Conservation (phyloP, 1,140 invertebrate species). For the Campodea augens region DNA sequence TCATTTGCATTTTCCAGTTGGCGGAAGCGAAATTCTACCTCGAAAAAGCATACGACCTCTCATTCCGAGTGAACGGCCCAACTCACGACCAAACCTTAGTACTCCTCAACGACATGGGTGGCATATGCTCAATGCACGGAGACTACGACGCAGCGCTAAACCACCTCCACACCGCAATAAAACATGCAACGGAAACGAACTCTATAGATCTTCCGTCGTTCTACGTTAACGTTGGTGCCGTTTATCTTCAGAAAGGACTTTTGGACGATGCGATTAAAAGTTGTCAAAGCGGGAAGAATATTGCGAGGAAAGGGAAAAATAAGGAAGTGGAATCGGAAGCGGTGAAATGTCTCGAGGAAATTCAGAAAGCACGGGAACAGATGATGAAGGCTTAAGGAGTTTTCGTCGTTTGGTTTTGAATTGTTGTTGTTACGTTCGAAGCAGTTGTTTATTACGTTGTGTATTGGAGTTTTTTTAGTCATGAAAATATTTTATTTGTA, state of each 20-base stretch:
- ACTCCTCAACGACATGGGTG: conserved; percentile 69
- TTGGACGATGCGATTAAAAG: conserved; percentile 43
- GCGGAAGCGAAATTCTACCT: conserved; percentile 44
- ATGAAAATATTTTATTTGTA: too few species aligned
- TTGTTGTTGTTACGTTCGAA: too few species aligned
- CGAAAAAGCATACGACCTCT: conserved; percentile 45
- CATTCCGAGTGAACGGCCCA: conserved; percentile 39
- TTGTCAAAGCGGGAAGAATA: conserved; percentile 46
- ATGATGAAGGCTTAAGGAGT: too few species aligned
- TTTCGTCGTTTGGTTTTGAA: too few species aligned
- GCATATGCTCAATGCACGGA: conserved; percentile 40
- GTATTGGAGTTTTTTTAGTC: too few species aligned
- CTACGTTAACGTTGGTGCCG: conserved; percentile 63
- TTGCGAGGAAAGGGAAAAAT: conserved; percentile 43
- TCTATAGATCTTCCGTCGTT: conserved; percentile 46
- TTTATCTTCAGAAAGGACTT: conserved; percentile 50
- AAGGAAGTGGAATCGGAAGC: conserved; percentile 41
- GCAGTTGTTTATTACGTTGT: too few species aligned
- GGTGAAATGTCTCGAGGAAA: conserved; percentile 33
- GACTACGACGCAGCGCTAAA: conserved; percentile 45
- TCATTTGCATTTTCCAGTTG: too few species aligned
- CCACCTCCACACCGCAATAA: conserved; percentile 48
- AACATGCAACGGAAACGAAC: conserved; percentile 38
- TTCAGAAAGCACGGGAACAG: too few species aligned
- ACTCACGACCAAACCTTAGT: conserved; percentile 50